Base-by-base conservation (phyloP, 2,888 invertebrate species). In the Pollenia amentaria region DNA sequence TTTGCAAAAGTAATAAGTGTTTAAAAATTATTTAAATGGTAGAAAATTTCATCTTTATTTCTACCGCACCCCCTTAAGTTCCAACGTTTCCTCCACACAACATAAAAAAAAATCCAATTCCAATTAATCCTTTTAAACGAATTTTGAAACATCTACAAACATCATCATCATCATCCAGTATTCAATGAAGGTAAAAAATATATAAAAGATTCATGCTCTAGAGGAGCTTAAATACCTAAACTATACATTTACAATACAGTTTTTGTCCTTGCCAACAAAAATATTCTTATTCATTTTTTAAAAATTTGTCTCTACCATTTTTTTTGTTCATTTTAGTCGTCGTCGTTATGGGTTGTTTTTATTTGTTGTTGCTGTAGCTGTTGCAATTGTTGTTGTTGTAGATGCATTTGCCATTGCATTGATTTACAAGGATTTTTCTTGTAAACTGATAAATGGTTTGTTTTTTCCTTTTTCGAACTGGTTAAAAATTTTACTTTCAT, bases 371-470 rank as follows among this genome's bases (percentile, higher is more conserved):
- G 46, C 14, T 67, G 14, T n/a, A n/a, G n/a, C n/a, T n/a, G n/a
- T n/a, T n/a, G n/a, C n/a, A n/a, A n/a, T 69, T 12, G 3, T 16
- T 40, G n/a, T 44, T 48, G 46, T 12, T 67, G 14, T 67, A 29
- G 29, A 29, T 81, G 81, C 57, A 60, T 81, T 86, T 79, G 76
- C 80, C 67, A 76, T 83, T 77, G 84, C 86, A 84, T 87, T 84
- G 87, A 87, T 87, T 87, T 84, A 87, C 87, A 87, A 87, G 87
- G 87, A 84, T 80, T 80, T 79, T 72, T 64, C 75, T 86, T 76
- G 80, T 80, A 80, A 87, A 84, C 87, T 88, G 88, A 88, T 87
- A 88, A 88, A 88, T 88, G 88, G 88, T 87, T 88, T 88, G 88
- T 88, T 88, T 88, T 88, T 88, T 88, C 88, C 88, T 88, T 67